Percentiles rank a stretch among this genome's conserved stretches.
These are phyloP conservation scores for Megaceryle maxima DNA, from an alignment of 2,113 vertebrate genomes.

Conservation along the genomic window DNA sequence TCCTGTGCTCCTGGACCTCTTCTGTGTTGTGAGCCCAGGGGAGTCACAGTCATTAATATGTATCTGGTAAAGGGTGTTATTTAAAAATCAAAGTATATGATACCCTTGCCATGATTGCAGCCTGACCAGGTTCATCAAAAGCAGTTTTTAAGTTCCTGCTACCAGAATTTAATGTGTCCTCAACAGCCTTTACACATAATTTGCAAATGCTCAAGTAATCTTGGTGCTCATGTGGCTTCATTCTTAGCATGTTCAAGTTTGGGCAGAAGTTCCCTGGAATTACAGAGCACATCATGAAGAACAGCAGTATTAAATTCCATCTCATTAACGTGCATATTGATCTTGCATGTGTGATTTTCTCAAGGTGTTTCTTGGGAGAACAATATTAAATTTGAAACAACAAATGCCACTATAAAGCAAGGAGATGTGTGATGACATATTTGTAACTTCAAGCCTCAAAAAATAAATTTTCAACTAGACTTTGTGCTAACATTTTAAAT, in stretches of 20 bases:
- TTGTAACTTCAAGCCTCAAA: background rate
- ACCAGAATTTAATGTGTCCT: background rate
- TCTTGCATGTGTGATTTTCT: background rate
- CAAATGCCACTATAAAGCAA: background rate
- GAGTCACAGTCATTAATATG: background rate
- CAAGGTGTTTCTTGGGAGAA: background rate
- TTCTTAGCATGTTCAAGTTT: background rate
- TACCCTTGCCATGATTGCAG: background rate
- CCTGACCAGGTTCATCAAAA: background rate
- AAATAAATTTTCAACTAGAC: background rate
- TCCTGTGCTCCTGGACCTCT: background rate
- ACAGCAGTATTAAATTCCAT: background rate
- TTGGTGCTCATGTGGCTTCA: background rate
- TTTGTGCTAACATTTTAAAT: conserved; percentile 3
- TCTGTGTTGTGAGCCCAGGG: background rate
- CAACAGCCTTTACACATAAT: background rate
- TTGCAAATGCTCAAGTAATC: background rate
- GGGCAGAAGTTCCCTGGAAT: background rate
- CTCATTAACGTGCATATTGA: background rate
- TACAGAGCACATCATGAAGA: background rate
- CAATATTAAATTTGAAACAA: conserved; percentile 3
- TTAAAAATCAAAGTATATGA: background rate
- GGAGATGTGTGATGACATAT: background rate
- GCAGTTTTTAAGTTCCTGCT: background rate
- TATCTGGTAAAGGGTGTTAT: background rate